A percentile compares a stretch with the other conserved stretches of the same genome.
Evolutionary conservation across 2,888 invertebrate species (phyloP).

Genomic region (Tromatobia lineatoria): DNA sequence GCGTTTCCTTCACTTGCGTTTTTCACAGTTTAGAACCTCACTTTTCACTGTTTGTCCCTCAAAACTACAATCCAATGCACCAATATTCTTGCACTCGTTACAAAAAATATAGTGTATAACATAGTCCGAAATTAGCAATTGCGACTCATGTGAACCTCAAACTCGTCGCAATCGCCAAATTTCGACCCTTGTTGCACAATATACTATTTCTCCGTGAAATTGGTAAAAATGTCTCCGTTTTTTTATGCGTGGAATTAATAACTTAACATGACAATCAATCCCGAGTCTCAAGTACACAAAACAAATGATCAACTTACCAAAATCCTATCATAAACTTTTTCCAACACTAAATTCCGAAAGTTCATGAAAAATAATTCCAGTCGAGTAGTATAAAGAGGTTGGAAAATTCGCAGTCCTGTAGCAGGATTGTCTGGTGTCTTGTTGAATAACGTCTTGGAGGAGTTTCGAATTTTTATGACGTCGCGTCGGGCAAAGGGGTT

Average conservation of each 20-base stretch:
- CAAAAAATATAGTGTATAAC: no score
- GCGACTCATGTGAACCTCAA: no score
- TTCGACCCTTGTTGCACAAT: no score
- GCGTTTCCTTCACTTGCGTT: no score
- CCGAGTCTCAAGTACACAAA: background rate
- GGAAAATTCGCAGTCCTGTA: background rate
- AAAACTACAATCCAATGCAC: no score
- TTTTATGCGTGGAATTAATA: background rate
- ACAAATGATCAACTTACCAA: background rate
- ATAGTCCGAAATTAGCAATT: no score
- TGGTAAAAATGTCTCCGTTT: background rate
- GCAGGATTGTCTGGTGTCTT: slow-evolving; percentile 17
- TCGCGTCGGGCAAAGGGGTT: slow-evolving; percentile 28
- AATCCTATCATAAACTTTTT: background rate
- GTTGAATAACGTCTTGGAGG: slow-evolving; percentile 24
- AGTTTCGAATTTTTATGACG: slow-evolving; percentile 42
- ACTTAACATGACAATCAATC: background rate
- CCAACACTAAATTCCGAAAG: background rate
- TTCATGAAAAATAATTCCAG: background rate
- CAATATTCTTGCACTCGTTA: no score
- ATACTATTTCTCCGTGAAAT: no score
- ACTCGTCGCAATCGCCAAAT: no score
- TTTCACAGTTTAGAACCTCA: no score
- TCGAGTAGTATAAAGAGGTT: background rate
- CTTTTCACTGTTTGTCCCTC: no score